Evolutionary conservation across 1,140 invertebrate species (phyloP).

Genomic region (Sipha flava): DNA sequence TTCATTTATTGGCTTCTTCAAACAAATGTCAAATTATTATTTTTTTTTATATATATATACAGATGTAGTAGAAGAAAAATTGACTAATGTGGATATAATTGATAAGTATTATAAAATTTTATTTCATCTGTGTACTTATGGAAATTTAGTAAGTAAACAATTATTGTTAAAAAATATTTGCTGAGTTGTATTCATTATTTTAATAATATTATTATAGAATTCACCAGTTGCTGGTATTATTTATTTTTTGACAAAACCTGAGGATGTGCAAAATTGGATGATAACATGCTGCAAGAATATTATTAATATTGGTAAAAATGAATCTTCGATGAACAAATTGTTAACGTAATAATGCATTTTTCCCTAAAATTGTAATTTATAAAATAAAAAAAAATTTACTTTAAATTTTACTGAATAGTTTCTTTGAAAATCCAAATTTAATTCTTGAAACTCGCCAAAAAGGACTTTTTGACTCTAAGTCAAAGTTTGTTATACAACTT

Average conservation of each 20-base stretch:
- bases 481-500: not conserved
- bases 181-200: not conserved
- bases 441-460: not conserved
- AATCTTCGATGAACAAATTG: conserved; percentile 1
- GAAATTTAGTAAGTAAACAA: not conserved
- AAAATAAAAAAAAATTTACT: not conserved
- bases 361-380: not conserved
- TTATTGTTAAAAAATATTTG: not conserved
- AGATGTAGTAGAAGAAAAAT: conserved; percentile 29
- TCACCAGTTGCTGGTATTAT: conserved; percentile 11
- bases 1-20: not conserved
- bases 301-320: not conserved
- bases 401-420: not conserved
- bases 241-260: not conserved
- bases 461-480: conserved; percentile 1
- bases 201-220: not conserved
- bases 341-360: not conserved
- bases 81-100: not conserved
- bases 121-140: not conserved
- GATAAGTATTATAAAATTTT: conserved; percentile 16
- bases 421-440: conserved; percentile 1
- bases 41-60: not conserved
- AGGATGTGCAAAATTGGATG: conserved; percentile 15
- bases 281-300: not conserved
- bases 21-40: not conserved